Evolutionary conservation across 2,113 vertebrate species (phyloP).

Genomic region (Daubentonia madagascariensis): DNA sequence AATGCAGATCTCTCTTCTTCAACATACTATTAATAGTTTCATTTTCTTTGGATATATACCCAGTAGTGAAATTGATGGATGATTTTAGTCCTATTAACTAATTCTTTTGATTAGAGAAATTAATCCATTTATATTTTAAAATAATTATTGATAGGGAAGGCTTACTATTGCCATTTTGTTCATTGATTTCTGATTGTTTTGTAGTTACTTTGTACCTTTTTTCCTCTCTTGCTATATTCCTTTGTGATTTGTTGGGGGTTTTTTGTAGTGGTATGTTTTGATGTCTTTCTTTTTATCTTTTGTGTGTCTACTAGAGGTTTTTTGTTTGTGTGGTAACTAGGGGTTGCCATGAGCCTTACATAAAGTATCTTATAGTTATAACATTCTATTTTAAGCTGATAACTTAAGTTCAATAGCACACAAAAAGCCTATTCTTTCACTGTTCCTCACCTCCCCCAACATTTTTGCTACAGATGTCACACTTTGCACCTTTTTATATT

Average conservation of each 20-base stretch:
- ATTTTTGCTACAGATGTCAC: background rate
- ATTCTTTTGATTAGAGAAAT: background rate
- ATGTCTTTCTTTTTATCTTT: background rate
- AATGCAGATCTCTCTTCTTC: background rate
- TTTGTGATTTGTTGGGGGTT: background rate
- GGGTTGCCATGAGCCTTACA: background rate
- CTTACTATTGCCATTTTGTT: background rate
- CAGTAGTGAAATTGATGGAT: background rate
- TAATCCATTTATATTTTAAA: background rate
- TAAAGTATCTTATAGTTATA: background rate
- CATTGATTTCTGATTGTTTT: background rate
- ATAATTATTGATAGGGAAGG: background rate
- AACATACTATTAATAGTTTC: background rate
- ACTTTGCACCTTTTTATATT: background rate
- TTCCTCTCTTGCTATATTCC: background rate
- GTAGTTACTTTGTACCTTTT: background rate
- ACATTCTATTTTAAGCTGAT: background rate
- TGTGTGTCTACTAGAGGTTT: background rate
- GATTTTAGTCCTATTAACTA: background rate
- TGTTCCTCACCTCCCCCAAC: too few relatives aligned
- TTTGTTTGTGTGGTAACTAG: background rate
- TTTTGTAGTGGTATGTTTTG: background rate
- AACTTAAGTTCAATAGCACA: too few relatives aligned
- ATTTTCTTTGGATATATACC: background rate
- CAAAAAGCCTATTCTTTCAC: background rate